Evolutionary conservation across 1,140 invertebrate genomes (phyloP), one percentile per base, ranked within the genome.

Genomic region (Trichoplusia ni): DNA sequence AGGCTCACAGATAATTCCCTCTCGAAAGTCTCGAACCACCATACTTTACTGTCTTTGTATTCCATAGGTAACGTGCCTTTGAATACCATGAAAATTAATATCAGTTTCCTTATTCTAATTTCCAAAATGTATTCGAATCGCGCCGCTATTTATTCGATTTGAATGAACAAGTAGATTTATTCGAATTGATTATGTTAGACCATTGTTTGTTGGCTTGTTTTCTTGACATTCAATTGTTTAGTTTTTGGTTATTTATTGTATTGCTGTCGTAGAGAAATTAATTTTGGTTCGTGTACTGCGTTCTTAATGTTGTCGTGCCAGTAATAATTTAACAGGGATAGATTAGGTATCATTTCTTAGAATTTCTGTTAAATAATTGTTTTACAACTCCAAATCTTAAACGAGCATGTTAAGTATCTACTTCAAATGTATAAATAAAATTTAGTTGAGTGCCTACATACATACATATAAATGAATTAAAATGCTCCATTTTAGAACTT

Each of bases 81-180:
- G 69, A 76, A 79, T 81, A 79, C 72, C 75, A 80, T 82, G 73
- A 76, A 82, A 82, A 79, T 78, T 81, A 69, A 46, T 65, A 64
- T 58, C 44, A 16, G 60, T 67, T 81, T 75, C 70, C 70, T 76
- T 60, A 65, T 77, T 75, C 60, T 67, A 71, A 75, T 79, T 76
- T 70, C 69, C 47, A 19, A 13, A 18, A 56, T 47, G 59, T 61
- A 29, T 47, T 61, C 47, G 27, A 18, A 25, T 44, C 18, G 29
- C 51, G 37, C 60, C 21, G 23, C 42, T 18, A 35, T 47, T 61
- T 47, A 35, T 49, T 47, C n/a, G 19, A 3, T 9, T 16, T 40
- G 42, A 61, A 47, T 47, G 25, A 47, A 46, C 37, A 58, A 44
- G 25, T 58, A 35, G 47, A 59, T 44, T 59, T 44, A 31, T 59